Evolutionary conservation across 2,888 invertebrate genomes (phyloP), one percentile per base, ranked within the genome.

Genomic region (Parochlus steinenii): DNA sequence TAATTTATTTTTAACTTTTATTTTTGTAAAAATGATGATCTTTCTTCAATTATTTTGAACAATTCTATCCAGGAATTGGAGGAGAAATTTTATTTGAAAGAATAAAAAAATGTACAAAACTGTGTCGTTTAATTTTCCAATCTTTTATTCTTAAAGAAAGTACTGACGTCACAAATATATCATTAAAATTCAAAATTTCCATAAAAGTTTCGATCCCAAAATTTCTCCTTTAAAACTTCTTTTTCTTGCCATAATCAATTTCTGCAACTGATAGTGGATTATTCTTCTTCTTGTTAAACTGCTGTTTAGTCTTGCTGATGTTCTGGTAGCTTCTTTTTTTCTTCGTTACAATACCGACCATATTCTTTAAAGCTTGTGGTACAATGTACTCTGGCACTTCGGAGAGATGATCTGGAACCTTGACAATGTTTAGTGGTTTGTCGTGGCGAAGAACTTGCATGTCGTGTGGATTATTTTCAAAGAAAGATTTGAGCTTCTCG

Each of bases 381-480:
- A 90, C 65, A 44, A 89, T 74, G 53, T 97, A 97, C 34, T 90
- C 90, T 0, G 97, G 95, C 1, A 97, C 83, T 54, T 93, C 77
- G 17, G 82, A 70, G 41, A 97, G 58, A 56, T 93, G 92, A 2
- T 74, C 67, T 51, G 89, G 86, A 6, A 79, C 61, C 52, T 74
- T 73, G 2, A 90, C 82, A 0, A 83, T 82, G 47, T 86, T 86
- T 12, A 90, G 56, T 0, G 83, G 79, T 54, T 80, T 82, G 50
- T 89, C 87, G 41, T 90, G 76, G 5, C 87, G 64, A 29, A 95
- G 56, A 0, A 89, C 77, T 45, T 82, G 74, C 32, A 89, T 56
- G 54, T 95, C 95, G 5, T 72, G 66, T 0, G 92, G 85, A 57
- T 95, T 89, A 46, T 90, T 85, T 50, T 85, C 82, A 54, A 95